Percentiles rank a stretch among this genome's conserved stretches.
Evolutionary conservation across 1,140 invertebrate species (phyloP).

Genomic region (Hypsibius dujardini): DNA sequence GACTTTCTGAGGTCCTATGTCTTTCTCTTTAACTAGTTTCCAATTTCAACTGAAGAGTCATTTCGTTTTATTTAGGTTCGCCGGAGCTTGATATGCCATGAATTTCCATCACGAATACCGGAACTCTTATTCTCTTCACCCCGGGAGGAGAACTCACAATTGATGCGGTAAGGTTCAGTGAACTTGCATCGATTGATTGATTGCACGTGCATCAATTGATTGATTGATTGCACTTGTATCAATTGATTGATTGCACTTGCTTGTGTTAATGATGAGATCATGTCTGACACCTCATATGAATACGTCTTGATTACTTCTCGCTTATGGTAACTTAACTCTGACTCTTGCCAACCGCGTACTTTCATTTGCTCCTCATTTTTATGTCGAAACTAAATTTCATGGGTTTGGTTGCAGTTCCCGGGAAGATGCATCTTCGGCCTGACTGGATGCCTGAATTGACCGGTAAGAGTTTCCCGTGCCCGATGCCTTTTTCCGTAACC

Average conservation of each 20-base stretch:
- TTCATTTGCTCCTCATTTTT: too few relatives aligned
- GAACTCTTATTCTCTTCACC: not conserved
- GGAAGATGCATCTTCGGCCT: too few relatives aligned
- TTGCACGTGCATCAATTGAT: too few relatives aligned
- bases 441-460: too few relatives aligned
- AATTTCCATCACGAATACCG: not conserved
- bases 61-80: not conserved
- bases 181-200: too few relatives aligned
- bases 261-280: not conserved
- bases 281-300: conserved; percentile 6
- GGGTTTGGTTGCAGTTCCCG: too few relatives aligned
- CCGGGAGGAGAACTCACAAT: not conserved
- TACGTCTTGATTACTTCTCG: not conserved
- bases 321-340: not conserved
- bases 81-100: not conserved
- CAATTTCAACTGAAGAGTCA: not conserved
- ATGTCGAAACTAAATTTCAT: too few relatives aligned
- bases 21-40: not conserved
- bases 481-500: not conserved
- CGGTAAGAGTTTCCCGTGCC: too few relatives aligned
- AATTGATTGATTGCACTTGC: not conserved
- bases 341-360: not conserved
- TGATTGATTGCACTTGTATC: too few relatives aligned
- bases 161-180: not conserved
- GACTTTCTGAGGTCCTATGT: not conserved